Evolutionary conservation across 2,888 invertebrate genomes (phyloP).

Genomic region (Drosophila eohydei): DNA sequence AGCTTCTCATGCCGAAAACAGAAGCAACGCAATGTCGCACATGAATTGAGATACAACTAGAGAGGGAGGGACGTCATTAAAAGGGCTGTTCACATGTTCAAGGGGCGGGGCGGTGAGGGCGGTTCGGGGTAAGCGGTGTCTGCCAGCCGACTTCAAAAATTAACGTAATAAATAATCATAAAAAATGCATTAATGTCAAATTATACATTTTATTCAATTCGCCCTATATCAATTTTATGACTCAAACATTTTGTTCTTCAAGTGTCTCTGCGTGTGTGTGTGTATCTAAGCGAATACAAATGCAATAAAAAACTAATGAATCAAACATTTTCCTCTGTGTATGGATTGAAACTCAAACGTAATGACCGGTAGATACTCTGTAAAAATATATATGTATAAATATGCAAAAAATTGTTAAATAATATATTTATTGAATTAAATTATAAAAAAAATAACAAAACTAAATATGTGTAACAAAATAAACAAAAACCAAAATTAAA

Average conservation of each 20-base stretch:
- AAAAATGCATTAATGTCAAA: slow-evolving; percentile 71
- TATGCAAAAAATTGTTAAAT: too few relatives aligned
- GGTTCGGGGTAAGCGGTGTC: background rate
- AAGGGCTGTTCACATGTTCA: background rate
- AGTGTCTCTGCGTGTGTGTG: background rate
- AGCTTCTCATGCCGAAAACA: slow-evolving; percentile 18
- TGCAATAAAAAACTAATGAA: background rate
- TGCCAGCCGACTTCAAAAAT: slow-evolving; percentile 51
- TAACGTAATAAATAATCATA: slow-evolving; percentile 69
- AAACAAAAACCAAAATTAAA: too few relatives aligned
- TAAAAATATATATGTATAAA: background rate
- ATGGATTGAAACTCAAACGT: slow-evolving; percentile 4
- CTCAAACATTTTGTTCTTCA: background rate
- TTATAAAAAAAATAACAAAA: too few relatives aligned
- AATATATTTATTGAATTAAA: too few relatives aligned
- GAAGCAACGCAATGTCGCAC: slow-evolving; percentile 36
- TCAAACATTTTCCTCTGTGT: slow-evolving; percentile 10
- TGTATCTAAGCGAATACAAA: slow-evolving; percentile 1
- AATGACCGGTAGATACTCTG: background rate
- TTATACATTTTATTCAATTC: slow-evolving; percentile 48
- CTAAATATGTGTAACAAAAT: too few relatives aligned
- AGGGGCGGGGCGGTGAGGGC: background rate
- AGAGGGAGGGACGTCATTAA: background rate
- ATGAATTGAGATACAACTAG: slow-evolving; percentile 32
- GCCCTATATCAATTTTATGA: slow-evolving; percentile 17